Evolutionary conservation across 2,888 invertebrate genomes (phyloP).

Genomic region (Operophtera brumata): DNA sequence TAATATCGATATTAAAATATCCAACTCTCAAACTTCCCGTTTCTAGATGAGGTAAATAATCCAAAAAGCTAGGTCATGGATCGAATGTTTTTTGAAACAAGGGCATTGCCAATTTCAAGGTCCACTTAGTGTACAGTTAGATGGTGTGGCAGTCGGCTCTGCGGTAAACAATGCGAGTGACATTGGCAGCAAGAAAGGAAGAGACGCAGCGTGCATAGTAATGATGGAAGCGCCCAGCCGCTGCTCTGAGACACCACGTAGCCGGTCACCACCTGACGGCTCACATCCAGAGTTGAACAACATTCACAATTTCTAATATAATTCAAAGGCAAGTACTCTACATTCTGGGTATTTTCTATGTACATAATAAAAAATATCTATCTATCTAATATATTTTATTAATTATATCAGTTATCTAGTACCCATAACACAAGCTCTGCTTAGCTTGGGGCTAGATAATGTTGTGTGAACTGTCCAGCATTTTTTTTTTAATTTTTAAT

Average conservation of each 20-base stretch:
- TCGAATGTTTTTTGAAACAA: slow-evolving; percentile 51
- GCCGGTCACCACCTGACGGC: slow-evolving; percentile 26
- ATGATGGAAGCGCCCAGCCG: slow-evolving; percentile 50
- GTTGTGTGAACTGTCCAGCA: too few species aligned
- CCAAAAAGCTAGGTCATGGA: slow-evolving; percentile 52
- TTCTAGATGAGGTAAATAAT: slow-evolving; percentile 6
- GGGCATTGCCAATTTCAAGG: slow-evolving; percentile 79
- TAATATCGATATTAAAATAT: slow-evolving; percentile 9
- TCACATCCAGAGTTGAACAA: slow-evolving; percentile 22
- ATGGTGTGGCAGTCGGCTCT: slow-evolving; percentile 47
- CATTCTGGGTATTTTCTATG: too few species aligned
- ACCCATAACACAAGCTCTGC: too few species aligned
- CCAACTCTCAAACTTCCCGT: not conserved
- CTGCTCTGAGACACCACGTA: slow-evolving; percentile 39
- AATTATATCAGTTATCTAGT: too few species aligned
- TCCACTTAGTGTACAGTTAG: slow-evolving; percentile 75
- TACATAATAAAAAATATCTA: too few species aligned
- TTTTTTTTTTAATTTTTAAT: too few species aligned
- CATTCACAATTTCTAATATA: slow-evolving; percentile 16
- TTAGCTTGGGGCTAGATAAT: too few species aligned
- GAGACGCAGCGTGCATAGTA: slow-evolving; percentile 69
- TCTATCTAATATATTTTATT: too few species aligned
- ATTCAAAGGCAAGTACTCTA: not conserved
- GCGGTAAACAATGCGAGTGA: slow-evolving; percentile 69
- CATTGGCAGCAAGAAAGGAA: slow-evolving; percentile 78